A percentile compares a stretch with the other conserved stretches of the same genome.
Conservation (phyloP, 1,140 invertebrate genomes). For the Zophobas morio region DNA sequence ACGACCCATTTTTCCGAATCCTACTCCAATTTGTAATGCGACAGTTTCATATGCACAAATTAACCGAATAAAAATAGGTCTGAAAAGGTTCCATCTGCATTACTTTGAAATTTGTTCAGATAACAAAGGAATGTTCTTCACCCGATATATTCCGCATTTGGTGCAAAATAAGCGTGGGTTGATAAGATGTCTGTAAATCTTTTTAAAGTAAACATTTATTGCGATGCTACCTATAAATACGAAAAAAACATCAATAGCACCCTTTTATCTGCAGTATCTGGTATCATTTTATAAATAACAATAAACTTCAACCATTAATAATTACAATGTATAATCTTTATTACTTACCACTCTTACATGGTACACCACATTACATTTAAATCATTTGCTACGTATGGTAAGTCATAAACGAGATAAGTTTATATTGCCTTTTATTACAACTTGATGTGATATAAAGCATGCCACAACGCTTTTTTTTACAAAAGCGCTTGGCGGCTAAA, state of each 20-base stretch:
- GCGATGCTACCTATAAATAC: slow-evolving; percentile 20
- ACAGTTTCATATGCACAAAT: not conserved
- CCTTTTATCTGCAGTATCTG: slow-evolving; percentile 26
- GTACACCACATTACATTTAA: slow-evolving; percentile 30
- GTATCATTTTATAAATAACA: slow-evolving; percentile 43
- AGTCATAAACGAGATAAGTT: slow-evolving; percentile 40
- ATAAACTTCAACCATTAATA: slow-evolving; percentile 42
- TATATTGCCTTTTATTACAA: slow-evolving; percentile 35
- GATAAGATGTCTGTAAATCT: slow-evolving; percentile 12
- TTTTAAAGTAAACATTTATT: slow-evolving; percentile 36
- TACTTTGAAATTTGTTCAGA: too few relatives aligned
- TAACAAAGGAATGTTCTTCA: not conserved
- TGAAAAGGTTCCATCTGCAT: too few relatives aligned
- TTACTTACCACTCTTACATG: slow-evolving; percentile 37
- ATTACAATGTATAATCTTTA: slow-evolving; percentile 43
- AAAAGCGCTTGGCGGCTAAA: too few relatives aligned
- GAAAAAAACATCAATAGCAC: slow-evolving; percentile 24
- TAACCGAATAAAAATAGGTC: not conserved
- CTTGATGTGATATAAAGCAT: slow-evolving; percentile 16
- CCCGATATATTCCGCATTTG: too few relatives aligned
- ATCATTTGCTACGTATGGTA: slow-evolving; percentile 27
- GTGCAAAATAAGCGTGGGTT: not conserved
- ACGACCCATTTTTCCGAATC: not conserved
- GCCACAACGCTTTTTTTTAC: not conserved
- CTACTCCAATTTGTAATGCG: not conserved